Conservation (phyloP, 2,797 vertebrate genomes). For the Crypturellus tataupa region DNA sequence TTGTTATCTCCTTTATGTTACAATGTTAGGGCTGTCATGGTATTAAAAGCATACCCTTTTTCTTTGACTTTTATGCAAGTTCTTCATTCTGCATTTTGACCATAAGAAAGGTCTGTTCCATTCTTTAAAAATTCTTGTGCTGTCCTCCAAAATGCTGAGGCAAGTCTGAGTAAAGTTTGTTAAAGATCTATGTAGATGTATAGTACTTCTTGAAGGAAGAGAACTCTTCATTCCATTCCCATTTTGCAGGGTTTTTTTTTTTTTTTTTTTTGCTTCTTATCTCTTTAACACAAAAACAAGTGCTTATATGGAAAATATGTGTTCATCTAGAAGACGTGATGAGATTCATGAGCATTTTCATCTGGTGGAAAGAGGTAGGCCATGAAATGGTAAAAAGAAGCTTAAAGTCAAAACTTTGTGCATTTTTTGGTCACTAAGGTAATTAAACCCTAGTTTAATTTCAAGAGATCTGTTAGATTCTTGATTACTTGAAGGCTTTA, state of each 20-base stretch:
- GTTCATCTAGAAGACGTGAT: not conserved
- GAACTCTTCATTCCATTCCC: not conserved
- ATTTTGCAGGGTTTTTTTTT: not conserved
- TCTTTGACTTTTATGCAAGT: conserved; percentile 80
- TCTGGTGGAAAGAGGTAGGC: not conserved
- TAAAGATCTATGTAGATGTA: not conserved
- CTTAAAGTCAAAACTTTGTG: not conserved
- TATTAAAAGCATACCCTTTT: conserved; percentile 82
- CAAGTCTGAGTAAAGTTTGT: not conserved
- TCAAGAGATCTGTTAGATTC: not conserved
- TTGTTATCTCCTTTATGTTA: conserved; percentile 88
- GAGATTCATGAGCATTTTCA: not conserved
- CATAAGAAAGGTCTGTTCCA: conserved; percentile 71
- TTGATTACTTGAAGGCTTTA: not conserved
- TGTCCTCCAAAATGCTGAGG: conserved; percentile 79
- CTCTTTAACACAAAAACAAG: not conserved
- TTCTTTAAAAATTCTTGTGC: conserved; percentile 74
- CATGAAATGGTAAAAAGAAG: not conserved
- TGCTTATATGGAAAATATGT: not conserved
- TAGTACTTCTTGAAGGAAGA: not conserved
- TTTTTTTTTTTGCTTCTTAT: not conserved
- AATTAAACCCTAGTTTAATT: not conserved
- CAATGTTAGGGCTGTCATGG: conserved; percentile 84
- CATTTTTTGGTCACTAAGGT: not conserved
- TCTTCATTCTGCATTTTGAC: conserved; percentile 80